These are phyloP conservation scores for Rousettus madagascariensis DNA, from an alignment of 2,797 vertebrate species.

Conservation along the genomic window DNA sequence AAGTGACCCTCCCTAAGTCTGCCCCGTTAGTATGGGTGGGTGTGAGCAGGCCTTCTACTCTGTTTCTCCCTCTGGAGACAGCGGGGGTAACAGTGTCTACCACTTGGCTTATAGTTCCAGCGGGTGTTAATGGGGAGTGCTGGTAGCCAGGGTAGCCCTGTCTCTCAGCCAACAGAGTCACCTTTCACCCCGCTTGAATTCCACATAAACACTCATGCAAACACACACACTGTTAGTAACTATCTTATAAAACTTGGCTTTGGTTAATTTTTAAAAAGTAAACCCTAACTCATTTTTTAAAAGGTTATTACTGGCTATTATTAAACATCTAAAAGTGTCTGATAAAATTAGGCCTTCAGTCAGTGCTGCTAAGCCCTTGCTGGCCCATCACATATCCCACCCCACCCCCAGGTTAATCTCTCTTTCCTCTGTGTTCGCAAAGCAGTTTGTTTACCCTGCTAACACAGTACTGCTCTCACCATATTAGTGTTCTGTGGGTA, in stretches of 20 bases:
- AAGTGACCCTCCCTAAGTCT: background rate
- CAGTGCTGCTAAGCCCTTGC: background rate
- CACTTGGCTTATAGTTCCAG: background rate
- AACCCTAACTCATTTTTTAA: slow-evolving; percentile 13
- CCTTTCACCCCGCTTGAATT: slow-evolving; percentile 1
- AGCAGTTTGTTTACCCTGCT: background rate
- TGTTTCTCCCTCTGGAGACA: background rate
- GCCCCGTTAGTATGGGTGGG: background rate
- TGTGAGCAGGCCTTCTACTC: background rate
- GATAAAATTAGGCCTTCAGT: slow-evolving; percentile 62
- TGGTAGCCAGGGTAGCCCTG: background rate
- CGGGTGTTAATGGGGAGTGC: background rate
- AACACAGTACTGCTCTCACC: background rate
- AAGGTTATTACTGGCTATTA: background rate
- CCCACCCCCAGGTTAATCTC: background rate
- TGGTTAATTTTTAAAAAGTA: slow-evolving; percentile 44
- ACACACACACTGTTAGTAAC: background rate
- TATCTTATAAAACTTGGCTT: slow-evolving; percentile 37
- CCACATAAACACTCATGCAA: background rate
- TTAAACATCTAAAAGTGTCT: slow-evolving; percentile 42
- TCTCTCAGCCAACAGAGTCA: background rate
- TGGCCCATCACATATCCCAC: background rate
- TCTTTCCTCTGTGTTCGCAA: slow-evolving; percentile 12
- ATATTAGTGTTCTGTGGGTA: background rate
- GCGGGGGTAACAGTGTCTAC: background rate